phyloP scores from a whole-genome alignment of 2,797 vertebrate genomes.

The Denticeps clupeoides region DNA sequence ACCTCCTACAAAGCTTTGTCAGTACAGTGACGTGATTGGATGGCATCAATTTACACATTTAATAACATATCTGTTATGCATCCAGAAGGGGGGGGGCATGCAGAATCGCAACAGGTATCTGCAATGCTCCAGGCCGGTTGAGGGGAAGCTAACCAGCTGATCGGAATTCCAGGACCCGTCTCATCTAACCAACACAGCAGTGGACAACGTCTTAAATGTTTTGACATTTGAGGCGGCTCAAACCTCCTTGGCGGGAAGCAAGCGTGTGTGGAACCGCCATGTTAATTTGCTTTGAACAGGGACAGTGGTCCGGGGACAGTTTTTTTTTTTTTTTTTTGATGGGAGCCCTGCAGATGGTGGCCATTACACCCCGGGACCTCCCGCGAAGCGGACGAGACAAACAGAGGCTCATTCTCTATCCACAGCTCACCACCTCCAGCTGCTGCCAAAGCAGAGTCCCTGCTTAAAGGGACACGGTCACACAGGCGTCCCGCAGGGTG shows the following conservation, averaged over 20 bases:
- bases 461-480: constrained; percentile 2
- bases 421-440: constrained; percentile 29
- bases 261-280: constrained; percentile 12
- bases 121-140: background rate
- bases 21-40: too few species aligned
- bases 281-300: constrained; percentile 37
- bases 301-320: constrained; percentile 8
- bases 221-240: constrained; percentile 32
- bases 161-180: constrained; percentile 14
- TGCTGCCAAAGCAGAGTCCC: constrained; percentile 15
- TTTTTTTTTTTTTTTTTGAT: constrained; percentile 10
- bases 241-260: constrained; percentile 11
- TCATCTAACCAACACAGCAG: constrained; percentile 13
- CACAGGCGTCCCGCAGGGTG: too few species aligned
- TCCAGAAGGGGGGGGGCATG: background rate
- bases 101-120: constrained; percentile 1
- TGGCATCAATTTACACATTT: too few species aligned
- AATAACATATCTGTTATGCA: background rate
- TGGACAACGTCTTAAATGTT: constrained; percentile 20
- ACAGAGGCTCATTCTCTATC: constrained; percentile 29
- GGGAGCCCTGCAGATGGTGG: constrained; percentile 28
- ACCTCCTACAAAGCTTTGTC: too few species aligned
- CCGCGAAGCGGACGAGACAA: constrained; percentile 21
- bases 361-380: constrained; percentile 30
- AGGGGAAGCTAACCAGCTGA: constrained; percentile 11